These are phyloP conservation scores for Anabas testudineus DNA, from an alignment of 2,797 vertebrate species.

Conservation along the genomic window DNA sequence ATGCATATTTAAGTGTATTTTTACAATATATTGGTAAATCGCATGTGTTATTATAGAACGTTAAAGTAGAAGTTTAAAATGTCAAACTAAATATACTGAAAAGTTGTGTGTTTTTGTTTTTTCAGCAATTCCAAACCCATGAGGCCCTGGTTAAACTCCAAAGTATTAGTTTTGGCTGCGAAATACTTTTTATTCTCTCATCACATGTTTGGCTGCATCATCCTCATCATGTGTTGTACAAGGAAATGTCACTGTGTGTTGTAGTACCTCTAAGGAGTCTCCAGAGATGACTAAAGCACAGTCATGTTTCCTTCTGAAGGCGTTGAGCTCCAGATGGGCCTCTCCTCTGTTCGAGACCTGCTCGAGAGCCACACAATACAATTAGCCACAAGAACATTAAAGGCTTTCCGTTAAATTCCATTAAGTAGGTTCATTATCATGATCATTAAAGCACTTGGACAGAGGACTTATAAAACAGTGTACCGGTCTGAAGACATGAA, in stretches of 20 bases:
- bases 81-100: not conserved
- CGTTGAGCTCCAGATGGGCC: conserved; percentile 97
- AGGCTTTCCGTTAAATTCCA: not conserved
- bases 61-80: no score
- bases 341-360: conserved; percentile 93
- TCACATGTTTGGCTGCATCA: conserved; percentile 44
- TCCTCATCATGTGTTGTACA: conserved; percentile 49
- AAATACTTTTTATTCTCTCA: conserved; percentile 22
- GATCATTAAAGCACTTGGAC: not conserved
- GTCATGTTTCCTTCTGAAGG: conserved; percentile 97
- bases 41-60: no score
- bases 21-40: not conserved
- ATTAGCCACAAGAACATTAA: conserved; percentile 45
- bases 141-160: conserved; percentile 20
- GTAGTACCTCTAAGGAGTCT: conserved; percentile 93
- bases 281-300: conserved; percentile 97
- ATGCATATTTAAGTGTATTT: not conserved
- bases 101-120: not conserved
- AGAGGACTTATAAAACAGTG: not conserved
- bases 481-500: conserved; percentile 95
- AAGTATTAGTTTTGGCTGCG: conserved; percentile 40
- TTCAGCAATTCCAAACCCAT: conserved; percentile 3
- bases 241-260: conserved; percentile 38
- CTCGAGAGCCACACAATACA: conserved; percentile 55
- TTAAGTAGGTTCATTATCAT: conserved; percentile 1